Conservation (phyloP, 2,888 invertebrate genomes). For the Thera obeliscata region DNA sequence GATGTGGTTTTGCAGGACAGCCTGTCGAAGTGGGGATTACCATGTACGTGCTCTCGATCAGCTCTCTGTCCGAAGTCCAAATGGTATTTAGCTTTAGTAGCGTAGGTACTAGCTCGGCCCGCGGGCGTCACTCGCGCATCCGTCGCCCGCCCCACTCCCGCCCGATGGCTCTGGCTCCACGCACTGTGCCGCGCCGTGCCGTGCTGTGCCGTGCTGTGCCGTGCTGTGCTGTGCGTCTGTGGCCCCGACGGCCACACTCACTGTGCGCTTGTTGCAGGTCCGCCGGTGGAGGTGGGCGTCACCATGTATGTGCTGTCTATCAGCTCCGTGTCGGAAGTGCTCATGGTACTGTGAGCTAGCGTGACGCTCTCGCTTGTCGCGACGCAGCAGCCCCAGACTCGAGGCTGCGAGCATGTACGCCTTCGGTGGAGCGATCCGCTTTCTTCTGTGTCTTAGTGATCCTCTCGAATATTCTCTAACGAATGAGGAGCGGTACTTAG, state of each 20-base stretch:
- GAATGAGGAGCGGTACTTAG: constrained; percentile 36
- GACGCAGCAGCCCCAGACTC: constrained; percentile 79
- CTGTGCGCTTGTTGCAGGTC: constrained; percentile 90
- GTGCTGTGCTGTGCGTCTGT: constrained; percentile 30
- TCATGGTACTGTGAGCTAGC: constrained; percentile 91
- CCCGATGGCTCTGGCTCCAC: too few species aligned
- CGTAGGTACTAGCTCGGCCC: constrained; percentile 31
- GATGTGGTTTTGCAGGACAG: constrained; percentile 83
- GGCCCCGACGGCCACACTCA: constrained; percentile 88
- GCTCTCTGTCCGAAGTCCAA: constrained; percentile 93
- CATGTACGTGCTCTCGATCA: constrained; percentile 94
- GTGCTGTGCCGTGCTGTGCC: too few species aligned
- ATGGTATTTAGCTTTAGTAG: constrained; percentile 75
- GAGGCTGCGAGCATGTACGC: constrained; percentile 81
- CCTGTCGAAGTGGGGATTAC: constrained; percentile 93
- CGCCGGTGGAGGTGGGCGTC: constrained; percentile 98
- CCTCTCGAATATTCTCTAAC: constrained; percentile 45
- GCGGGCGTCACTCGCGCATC: constrained; percentile 41
- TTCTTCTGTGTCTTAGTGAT: constrained; percentile 51
- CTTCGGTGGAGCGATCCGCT: constrained; percentile 53
- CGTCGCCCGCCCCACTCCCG: constrained; percentile 32
- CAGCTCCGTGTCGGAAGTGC: constrained; percentile 99
- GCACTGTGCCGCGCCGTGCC: too few species aligned
- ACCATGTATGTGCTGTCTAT: constrained; percentile 99
- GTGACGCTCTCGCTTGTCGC: constrained; percentile 67